Percentiles rank a stretch among this genome's conserved stretches.
These are phyloP conservation scores for Sphenopsis melanotis DNA, from an alignment of 2,797 vertebrate species.

Conservation along the genomic window DNA sequence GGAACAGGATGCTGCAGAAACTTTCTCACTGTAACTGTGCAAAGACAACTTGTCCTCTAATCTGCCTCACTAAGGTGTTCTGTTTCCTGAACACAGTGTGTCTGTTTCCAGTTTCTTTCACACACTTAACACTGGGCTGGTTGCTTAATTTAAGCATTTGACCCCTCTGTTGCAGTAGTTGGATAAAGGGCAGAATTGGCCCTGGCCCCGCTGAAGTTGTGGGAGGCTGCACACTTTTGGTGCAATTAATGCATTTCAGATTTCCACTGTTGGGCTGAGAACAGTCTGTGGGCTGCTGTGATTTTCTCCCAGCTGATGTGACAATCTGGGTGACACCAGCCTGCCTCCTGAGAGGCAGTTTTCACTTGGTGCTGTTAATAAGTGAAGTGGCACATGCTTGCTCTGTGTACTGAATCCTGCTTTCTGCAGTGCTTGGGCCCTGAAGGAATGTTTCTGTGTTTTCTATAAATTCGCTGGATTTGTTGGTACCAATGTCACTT, in stretches of 20 bases:
- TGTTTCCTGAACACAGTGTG: neutral
- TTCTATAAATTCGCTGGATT: neutral
- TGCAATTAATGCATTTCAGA: neutral
- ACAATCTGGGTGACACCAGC: neutral
- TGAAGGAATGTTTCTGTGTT: neutral
- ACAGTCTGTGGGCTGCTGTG: neutral
- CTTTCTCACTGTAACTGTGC: neutral
- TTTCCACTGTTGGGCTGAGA: neutral
- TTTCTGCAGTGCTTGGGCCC: neutral
- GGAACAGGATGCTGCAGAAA: neutral
- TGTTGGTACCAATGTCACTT: neutral
- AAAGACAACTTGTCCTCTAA: neutral
- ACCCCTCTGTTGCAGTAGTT: neutral
- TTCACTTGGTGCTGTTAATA: neutral
- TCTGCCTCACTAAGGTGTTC: neutral
- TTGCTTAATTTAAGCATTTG: neutral
- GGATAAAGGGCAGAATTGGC: neutral
- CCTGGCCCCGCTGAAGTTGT: neutral
- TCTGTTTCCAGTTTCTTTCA: neutral
- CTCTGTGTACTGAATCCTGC: neutral
- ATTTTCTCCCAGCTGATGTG: neutral
- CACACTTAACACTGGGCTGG: neutral
- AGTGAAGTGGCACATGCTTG: neutral
- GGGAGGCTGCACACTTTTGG: accelerated
- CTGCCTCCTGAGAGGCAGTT: neutral